A percentile compares a stretch with the other conserved stretches of the same genome.
Evolutionary conservation across 2,888 invertebrate genomes (phyloP).

Genomic region (Himalopsyche kuldschensis): DNA sequence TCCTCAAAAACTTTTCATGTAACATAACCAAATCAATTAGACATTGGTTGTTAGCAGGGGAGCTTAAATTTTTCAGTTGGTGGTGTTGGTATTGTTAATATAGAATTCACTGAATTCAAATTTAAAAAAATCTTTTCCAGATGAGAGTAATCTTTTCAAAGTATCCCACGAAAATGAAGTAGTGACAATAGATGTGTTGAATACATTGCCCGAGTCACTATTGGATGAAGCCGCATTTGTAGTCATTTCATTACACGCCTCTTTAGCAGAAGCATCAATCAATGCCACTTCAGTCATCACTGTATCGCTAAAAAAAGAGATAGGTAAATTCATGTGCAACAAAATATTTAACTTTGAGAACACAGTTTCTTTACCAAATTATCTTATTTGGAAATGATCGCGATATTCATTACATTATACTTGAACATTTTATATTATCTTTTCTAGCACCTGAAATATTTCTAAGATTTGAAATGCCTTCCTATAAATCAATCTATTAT

Average conservation of each 20-base stretch:
- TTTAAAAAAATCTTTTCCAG: too few species aligned
- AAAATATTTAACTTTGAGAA: too few species aligned
- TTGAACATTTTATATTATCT: not conserved
- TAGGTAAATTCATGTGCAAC: not conserved
- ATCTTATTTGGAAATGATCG: too few species aligned
- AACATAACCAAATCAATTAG: too few species aligned
- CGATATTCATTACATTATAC: not conserved
- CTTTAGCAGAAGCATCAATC: not conserved
- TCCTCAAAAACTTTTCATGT: too few species aligned
- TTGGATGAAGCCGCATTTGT: not conserved
- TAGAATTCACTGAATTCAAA: too few species aligned
- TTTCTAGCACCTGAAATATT: not conserved
- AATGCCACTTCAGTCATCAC: conserved; percentile 18
- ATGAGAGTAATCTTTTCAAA: too few species aligned
- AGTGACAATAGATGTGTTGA: not conserved
- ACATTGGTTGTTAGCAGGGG: too few species aligned
- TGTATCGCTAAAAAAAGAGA: conserved; percentile 34
- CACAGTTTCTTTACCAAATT: too few species aligned
- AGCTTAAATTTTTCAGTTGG: too few species aligned
- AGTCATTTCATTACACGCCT: not conserved
- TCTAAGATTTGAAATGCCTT: not conserved
- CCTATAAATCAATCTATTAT: not conserved
- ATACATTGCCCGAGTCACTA: not conserved
- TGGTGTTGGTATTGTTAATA: too few species aligned
- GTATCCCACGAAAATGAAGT: too few species aligned